phyloP scores from a whole-genome alignment of 2,113 vertebrate genomes.

The Accipiter virgatus region DNA sequence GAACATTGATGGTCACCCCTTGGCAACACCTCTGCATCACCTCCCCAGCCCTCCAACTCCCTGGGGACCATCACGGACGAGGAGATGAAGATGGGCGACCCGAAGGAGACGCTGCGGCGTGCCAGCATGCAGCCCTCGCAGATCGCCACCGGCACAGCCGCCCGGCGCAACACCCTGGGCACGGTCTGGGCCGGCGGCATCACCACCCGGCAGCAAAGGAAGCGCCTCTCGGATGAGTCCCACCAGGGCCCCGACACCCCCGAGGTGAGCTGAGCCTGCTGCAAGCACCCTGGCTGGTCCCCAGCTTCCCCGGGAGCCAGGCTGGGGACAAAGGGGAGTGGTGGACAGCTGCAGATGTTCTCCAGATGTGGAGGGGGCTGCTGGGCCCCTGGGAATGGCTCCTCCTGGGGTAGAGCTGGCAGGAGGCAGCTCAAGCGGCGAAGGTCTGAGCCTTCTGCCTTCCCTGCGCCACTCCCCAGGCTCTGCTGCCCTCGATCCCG shows the following conservation, averaged over 20 bases:
- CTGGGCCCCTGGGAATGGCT: background rate
- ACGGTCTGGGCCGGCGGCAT: background rate
- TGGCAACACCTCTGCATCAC: accelerated
- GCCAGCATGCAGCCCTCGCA: constrained; percentile 84
- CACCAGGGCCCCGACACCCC: constrained; percentile 76
- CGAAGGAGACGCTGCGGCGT: constrained; percentile 83
- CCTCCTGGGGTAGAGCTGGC: background rate
- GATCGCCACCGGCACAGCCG: constrained; percentile 64
- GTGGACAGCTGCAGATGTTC: background rate
- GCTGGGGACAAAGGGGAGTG: background rate
- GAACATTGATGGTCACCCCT: background rate
- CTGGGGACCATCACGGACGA: constrained; percentile 82
- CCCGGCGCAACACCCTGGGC: constrained; percentile 16
- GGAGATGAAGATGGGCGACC: constrained; percentile 86
- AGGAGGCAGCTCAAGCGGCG: accelerated
- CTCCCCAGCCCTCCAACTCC: constrained; percentile 70
- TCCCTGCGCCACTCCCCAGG: background rate
- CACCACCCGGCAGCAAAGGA: constrained; percentile 73
- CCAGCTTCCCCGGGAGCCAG: background rate
- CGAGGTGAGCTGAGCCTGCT: constrained; percentile 52
- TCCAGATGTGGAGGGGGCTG: background rate
- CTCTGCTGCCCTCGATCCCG: accelerated
- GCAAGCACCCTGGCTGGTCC: accelerated
- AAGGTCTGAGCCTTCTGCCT: background rate
- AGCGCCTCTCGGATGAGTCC: constrained; percentile 57